Evolutionary conservation across 2,888 invertebrate species (phyloP).

Genomic region (Xylota segnis): DNA sequence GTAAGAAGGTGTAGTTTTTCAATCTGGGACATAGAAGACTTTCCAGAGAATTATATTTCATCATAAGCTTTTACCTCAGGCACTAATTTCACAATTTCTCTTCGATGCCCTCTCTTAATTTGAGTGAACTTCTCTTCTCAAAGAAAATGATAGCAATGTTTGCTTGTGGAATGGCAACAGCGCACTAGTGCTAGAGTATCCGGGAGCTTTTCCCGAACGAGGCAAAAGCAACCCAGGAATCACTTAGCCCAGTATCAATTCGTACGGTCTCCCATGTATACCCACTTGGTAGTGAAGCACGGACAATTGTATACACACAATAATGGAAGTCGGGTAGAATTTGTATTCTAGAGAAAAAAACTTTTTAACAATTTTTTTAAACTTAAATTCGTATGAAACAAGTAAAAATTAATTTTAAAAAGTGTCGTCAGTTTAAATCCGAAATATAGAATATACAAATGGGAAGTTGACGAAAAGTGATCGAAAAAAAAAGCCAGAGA

Average conservation of each 20-base stretch:
- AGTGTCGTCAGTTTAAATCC: constrained; percentile 18
- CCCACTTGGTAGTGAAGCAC: constrained; percentile 66
- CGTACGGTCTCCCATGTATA: constrained; percentile 83
- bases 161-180: constrained; percentile 54
- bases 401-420: constrained; percentile 3
- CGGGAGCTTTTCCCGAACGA: constrained; percentile 66
- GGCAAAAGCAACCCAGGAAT: constrained; percentile 79
- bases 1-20: constrained; percentile 68
- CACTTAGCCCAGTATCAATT: constrained; percentile 84
- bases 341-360: constrained; percentile 42
- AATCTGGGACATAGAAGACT: constrained; percentile 73
- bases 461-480: constrained; percentile 48
- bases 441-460: constrained; percentile 35
- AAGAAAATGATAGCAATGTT: constrained; percentile 14
- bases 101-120: constrained; percentile 26
- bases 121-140: constrained; percentile 20
- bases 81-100: neutral
- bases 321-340: constrained; percentile 72
- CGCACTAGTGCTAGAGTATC: constrained; percentile 50
- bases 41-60: constrained; percentile 46
- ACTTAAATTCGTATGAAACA: constrained; percentile 19
- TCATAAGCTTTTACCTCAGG: constrained; percentile 34
- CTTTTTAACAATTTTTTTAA: constrained; percentile 35
- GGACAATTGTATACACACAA: constrained; percentile 67
- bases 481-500: constrained; percentile 20